phyloP scores from a whole-genome alignment of 2,113 vertebrate species.

The Rhabdomys dilectus region DNA sequence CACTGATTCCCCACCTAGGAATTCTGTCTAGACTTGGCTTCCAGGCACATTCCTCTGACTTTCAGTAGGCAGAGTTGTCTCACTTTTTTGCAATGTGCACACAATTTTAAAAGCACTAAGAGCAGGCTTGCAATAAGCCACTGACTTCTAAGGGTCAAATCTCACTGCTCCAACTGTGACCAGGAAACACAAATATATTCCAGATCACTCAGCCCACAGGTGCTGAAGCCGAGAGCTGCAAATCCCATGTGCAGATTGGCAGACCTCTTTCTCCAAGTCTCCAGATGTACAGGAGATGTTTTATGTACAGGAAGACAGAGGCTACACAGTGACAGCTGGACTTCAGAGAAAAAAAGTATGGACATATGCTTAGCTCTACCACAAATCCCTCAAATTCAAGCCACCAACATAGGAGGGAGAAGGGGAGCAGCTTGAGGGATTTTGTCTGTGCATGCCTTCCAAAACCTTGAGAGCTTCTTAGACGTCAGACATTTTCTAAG shows the following conservation, averaged over 20 bases:
- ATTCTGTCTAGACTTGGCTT: slow-evolving; percentile 73
- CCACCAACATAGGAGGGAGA: slow-evolving; percentile 73
- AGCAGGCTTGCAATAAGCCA: slow-evolving; percentile 71
- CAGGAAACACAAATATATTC: slow-evolving; percentile 76
- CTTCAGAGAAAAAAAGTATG: slow-evolving; percentile 60
- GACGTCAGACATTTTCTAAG: slow-evolving; percentile 57
- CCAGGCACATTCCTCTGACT: slow-evolving; percentile 65
- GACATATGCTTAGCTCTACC: slow-evolving; percentile 70
- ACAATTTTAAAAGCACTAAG: slow-evolving; percentile 75
- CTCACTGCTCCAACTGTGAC: slow-evolving; percentile 73
- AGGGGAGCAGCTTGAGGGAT: slow-evolving; percentile 20
- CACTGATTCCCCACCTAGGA: slow-evolving; percentile 40
- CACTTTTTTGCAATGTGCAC: slow-evolving; percentile 26
- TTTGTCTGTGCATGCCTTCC: slow-evolving; percentile 53
- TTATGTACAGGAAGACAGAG: slow-evolving; percentile 79
- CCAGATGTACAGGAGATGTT: slow-evolving; percentile 74
- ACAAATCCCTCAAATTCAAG: slow-evolving; percentile 66
- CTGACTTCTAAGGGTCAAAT: slow-evolving; percentile 77
- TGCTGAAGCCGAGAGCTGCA: slow-evolving; percentile 66
- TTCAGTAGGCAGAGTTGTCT: slow-evolving; percentile 69
- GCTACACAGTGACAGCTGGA: slow-evolving; percentile 74
- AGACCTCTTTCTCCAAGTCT: slow-evolving; percentile 56
- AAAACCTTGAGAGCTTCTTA: slow-evolving; percentile 51
- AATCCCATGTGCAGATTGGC: slow-evolving; percentile 66
- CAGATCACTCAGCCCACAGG: slow-evolving; percentile 76